Evolutionary conservation across 2,888 invertebrate species (phyloP).

Genomic region (Diarsia mendica): DNA sequence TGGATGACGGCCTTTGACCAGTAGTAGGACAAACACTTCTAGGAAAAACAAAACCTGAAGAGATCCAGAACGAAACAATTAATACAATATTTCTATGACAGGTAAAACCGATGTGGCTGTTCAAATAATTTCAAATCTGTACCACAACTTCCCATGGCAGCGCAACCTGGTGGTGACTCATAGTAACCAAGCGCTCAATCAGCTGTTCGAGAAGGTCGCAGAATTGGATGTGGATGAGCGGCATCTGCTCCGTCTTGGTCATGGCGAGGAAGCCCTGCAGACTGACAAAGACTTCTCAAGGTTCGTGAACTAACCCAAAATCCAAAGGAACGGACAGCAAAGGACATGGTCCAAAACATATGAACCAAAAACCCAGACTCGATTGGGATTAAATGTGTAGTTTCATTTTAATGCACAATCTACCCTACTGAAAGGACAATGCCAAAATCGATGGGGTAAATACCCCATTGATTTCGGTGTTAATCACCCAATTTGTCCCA

Average conservation of each 20-base stretch:
- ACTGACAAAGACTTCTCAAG: conserved; percentile 99
- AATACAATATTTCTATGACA: conserved; percentile 27
- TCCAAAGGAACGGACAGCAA: too few relatives aligned
- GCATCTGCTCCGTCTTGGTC: conserved; percentile 99
- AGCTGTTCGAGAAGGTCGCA: conserved; percentile 99
- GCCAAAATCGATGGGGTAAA: too few relatives aligned
- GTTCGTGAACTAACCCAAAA: conserved; percentile 72
- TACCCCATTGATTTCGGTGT: too few relatives aligned
- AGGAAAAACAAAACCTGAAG: not conserved
- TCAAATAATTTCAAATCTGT: conserved; percentile 99
- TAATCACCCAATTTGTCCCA: too few relatives aligned
- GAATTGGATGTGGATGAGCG: conserved; percentile 99
- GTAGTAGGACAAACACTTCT: too few relatives aligned
- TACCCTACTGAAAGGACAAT: too few relatives aligned
- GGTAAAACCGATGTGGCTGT: conserved; percentile 99
- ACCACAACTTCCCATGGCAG: conserved; percentile 99
- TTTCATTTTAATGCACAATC: too few relatives aligned
- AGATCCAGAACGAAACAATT: not conserved
- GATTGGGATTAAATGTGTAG: too few relatives aligned
- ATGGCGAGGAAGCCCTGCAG: conserved; percentile 99
- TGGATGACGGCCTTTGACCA: too few relatives aligned
- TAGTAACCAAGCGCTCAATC: conserved; percentile 99
- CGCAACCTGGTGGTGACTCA: conserved; percentile 99
- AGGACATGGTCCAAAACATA: too few relatives aligned
- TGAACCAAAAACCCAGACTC: too few relatives aligned